Base-by-base conservation (phyloP, 2,888 invertebrate genomes). In the Orthosia gothica region DNA sequence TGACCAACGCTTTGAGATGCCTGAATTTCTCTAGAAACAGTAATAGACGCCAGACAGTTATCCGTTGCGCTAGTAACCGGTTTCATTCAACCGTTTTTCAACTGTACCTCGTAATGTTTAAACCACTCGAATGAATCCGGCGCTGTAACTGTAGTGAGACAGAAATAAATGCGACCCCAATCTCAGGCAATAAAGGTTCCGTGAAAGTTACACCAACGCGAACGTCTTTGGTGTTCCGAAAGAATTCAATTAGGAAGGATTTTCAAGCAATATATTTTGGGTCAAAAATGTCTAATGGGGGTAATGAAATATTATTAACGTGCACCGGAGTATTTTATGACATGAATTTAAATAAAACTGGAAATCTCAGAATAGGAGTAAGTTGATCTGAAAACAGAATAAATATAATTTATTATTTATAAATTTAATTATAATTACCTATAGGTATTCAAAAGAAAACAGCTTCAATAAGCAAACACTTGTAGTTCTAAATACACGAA, bases 241-340 rank as follows among this genome's bases (percentile, higher is more conserved):
- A 79, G 50, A 83, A 83, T 81, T 81, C 58, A 83, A 81, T 83
- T 81, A 83, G 18, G 62, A 18, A 15, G 20, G 32, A 73, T 65
- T 83, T 65, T 55, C 61, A 68, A 57, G 70, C 52, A 52, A 65
- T 77, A 61, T 81, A 76, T 75, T 63, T 3, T 54, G 57, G 18
- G 16, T 49, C n/a, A 66, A 45, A 55, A 61, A 55, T 81, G 50
- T 66, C 16, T 52, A 65, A 80, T 74, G 32, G n/a, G 11, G 1
- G 13, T 47, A 52, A 63, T 49, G 47, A 72, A 18, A 63, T 79
- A 13, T 70, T 7, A 9, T 3, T 52, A n/a, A 32, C 23, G 16
- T 11, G 15, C 16, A 40, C 1, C 9, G n/a, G 23, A 47, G 16
- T 57, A 26, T 47, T 18, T 26, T 32, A 18, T 47, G 20, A 3